Evolutionary conservation across 2,113 vertebrate genomes (phyloP), one percentile per base, ranked within the genome.

Genomic region (Propithecus coquereli): DNA sequence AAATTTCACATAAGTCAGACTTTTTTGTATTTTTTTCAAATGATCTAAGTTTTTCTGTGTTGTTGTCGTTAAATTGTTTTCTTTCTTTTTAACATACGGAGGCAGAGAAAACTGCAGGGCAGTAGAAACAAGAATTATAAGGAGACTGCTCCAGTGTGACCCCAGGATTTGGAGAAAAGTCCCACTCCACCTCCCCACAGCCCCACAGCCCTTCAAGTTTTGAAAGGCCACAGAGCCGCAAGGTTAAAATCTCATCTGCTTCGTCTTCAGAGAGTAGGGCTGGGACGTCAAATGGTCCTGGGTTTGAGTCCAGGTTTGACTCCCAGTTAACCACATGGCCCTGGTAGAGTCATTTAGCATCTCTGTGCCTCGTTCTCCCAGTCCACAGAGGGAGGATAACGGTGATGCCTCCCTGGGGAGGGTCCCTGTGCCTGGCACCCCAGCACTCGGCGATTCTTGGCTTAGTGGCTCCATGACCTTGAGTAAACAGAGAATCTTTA

Each of bases 1-100:
- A 98, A 98, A 99, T 99, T 98, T 98, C 98, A 98, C 98, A 98
- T 98, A 99, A 98, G 98, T 99, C 98, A 98, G 98, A 98, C 98
- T 97, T 96, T 95, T 96, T 93, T 97, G 96, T 96, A 74, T 95
- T 98, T 98, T 98, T 97, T 97, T 10, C 0, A 61, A 98, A 98
- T 98, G 98, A 98, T 98, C 98, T 98, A 98, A 98, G 98, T 96
- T 94, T 76, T 96, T 61, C 66, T 77, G 47, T 96, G 96, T 93
- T 91, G 94, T 98, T 98, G 97, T 98, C 97, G 82, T 92, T 97
- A 94, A 59, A 94, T 96, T 98, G 95, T 98, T 37, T 52, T 96
- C 98, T 98, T 97, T 96, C 96, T 94, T 92, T 97, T 74, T 93
- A 96, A 59, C 47, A 97, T 98, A 96, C 89, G 97, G 97, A 97